These are phyloP conservation scores for Griposia aprilina DNA, from an alignment of 2,888 invertebrate species.

Conservation along the genomic window DNA sequence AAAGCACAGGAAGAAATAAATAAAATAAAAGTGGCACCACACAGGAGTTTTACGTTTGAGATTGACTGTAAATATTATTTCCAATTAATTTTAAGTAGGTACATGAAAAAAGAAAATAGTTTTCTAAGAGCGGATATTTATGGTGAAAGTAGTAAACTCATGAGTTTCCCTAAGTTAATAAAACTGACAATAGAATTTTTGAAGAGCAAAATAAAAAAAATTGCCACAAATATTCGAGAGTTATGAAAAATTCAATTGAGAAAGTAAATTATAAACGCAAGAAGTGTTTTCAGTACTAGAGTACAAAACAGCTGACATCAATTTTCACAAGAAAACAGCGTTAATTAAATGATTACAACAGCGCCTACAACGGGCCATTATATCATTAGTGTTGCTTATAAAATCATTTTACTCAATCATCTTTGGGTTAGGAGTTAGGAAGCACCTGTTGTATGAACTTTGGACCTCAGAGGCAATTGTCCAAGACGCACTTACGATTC, in stretches of 20 bases:
- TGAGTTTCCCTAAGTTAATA: not conserved
- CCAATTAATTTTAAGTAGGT: too few relatives aligned
- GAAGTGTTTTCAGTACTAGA: not conserved
- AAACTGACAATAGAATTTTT: not conserved
- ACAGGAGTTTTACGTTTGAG: not conserved
- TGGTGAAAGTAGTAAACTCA: too few relatives aligned
- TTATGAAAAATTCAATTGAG: not conserved
- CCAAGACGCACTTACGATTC: not conserved
- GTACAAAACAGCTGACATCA: not conserved
- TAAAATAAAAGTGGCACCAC: too few relatives aligned
- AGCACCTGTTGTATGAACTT: constrained; percentile 47
- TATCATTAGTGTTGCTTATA: constrained; percentile 53
- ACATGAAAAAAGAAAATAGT: not conserved
- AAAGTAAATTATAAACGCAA: not conserved
- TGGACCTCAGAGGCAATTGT: constrained; percentile 33
- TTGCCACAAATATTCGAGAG: not conserved
- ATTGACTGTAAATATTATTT: not conserved
- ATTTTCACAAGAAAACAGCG: constrained; percentile 17
- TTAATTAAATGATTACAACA: constrained; percentile 43
- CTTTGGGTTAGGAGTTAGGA: constrained; percentile 26
- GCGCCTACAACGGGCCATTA: constrained; percentile 56
- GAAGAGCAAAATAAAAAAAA: not conserved
- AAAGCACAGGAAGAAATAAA: too few relatives aligned
- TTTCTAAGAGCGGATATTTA: not conserved
- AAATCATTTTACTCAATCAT: constrained; percentile 55